Evolutionary conservation across 2,113 vertebrate genomes (phyloP).

Genomic region (Puma concolor): DNA sequence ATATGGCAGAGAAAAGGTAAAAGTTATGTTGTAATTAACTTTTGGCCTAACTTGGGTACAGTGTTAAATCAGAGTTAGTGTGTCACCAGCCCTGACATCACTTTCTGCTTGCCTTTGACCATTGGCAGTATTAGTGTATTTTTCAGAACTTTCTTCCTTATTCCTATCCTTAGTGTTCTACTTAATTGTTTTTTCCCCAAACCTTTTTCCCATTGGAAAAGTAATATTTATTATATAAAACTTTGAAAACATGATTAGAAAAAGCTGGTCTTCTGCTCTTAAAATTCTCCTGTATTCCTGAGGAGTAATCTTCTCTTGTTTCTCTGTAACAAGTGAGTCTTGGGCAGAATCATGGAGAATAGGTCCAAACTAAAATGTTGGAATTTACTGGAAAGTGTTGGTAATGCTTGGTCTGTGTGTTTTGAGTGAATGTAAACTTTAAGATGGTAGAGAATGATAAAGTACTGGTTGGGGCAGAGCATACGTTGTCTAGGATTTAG

Average conservation of each 20-base stretch:
- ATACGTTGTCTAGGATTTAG: not conserved
- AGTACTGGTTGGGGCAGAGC: not conserved
- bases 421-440: constrained; percentile 11
- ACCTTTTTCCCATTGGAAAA: not conserved
- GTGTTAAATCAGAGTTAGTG: constrained; percentile 16
- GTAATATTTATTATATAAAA: constrained; percentile 20
- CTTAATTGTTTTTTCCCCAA: not conserved
- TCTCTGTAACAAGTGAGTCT: constrained; percentile 22
- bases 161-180: not conserved
- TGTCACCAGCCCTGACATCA: not conserved
- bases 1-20: not conserved
- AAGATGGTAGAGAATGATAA: not conserved
- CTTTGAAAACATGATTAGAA: constrained; percentile 19
- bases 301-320: not conserved
- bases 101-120: not conserved
- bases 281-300: constrained; percentile 6
- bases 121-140: not conserved
- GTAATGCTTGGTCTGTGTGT: not conserved
- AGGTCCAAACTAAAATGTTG: not conserved
- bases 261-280: constrained; percentile 28
- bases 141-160: not conserved
- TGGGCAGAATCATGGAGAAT: constrained; percentile 10
- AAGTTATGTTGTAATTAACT: not conserved
- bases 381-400: constrained; percentile 31
- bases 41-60: not conserved